Percentiles rank a stretch among this genome's conserved stretches.
phyloP scores from a whole-genome alignment of 1,140 invertebrate genomes.

The Dreissena polymorpha region DNA sequence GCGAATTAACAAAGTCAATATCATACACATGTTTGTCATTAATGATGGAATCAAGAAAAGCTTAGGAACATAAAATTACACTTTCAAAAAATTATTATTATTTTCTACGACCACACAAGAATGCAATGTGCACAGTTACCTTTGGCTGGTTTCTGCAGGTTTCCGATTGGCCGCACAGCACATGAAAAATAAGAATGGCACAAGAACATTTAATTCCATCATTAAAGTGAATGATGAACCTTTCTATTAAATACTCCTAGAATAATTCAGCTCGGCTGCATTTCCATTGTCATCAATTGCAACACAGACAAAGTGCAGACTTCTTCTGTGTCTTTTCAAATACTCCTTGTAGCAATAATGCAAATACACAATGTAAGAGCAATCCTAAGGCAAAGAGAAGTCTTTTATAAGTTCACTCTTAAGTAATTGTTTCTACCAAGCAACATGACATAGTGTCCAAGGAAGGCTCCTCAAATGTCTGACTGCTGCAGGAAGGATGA shows the following conservation, averaged over 20 bases:
- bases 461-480: too few species aligned
- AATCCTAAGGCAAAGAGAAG: too few species aligned
- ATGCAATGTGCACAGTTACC: constrained; percentile 16
- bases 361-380: background rate
- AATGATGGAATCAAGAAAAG: too few species aligned
- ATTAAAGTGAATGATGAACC: background rate
- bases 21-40: too few species aligned
- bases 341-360: background rate
- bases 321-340: background rate
- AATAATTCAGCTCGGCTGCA: background rate
- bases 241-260: background rate
- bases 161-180: constrained; percentile 2
- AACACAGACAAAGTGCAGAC: background rate
- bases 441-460: background rate
- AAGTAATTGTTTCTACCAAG: too few species aligned
- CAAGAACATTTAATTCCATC: constrained; percentile 19
- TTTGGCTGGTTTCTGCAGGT: constrained; percentile 37
- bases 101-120: too few species aligned
- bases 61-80: too few species aligned
- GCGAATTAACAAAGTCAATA: too few species aligned
- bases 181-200: constrained; percentile 45
- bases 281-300: constrained; percentile 2
- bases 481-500: too few species aligned
- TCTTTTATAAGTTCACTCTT: too few species aligned
- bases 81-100: too few species aligned